Evolutionary conservation across 2,888 invertebrate genomes (phyloP).

Genomic region (Timema podura): DNA sequence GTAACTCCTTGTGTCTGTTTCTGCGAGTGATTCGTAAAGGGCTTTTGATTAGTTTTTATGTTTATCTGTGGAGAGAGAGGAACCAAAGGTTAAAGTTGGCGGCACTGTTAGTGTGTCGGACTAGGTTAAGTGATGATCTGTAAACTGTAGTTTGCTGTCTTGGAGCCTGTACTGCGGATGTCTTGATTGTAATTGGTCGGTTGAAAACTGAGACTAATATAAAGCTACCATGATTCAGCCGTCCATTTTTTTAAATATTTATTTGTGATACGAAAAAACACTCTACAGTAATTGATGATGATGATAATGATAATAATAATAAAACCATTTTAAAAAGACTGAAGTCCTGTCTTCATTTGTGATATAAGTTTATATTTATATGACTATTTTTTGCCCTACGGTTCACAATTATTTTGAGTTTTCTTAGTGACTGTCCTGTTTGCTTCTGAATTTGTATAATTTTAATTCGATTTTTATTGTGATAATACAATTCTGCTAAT

Average conservation of each 20-base stretch:
- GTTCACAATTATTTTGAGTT: constrained; percentile 24
- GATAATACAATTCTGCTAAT: no score
- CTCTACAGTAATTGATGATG: constrained; percentile 12
- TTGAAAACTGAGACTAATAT: no score
- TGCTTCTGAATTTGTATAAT: constrained; percentile 9
- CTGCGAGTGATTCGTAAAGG: no score
- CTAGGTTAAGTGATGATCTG: constrained; percentile 23
- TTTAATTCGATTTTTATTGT: no score
- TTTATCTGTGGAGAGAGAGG: no score
- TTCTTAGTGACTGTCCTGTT: constrained; percentile 18
- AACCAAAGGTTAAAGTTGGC: no score
- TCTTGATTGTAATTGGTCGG: no score
- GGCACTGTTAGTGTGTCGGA: constrained; percentile 4
- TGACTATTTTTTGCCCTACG: constrained; percentile 21
- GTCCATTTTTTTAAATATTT: constrained; percentile 15
- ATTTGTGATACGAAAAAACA: constrained; percentile 17
- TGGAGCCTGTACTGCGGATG: constrained; percentile 23
- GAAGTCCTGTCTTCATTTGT: constrained; percentile 29
- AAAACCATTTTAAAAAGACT: background rate
- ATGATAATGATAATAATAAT: no score
- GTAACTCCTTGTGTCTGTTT: no score
- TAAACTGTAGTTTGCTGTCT: constrained; percentile 31
- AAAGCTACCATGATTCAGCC: constrained; percentile 23
- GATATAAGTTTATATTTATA: constrained; percentile 10
- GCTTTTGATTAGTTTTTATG: no score